A percentile compares a stretch with the other conserved stretches of the same genome.
These are phyloP conservation scores for Bombus fervidus DNA, from an alignment of 1,140 invertebrate species.

Conservation along the genomic window DNA sequence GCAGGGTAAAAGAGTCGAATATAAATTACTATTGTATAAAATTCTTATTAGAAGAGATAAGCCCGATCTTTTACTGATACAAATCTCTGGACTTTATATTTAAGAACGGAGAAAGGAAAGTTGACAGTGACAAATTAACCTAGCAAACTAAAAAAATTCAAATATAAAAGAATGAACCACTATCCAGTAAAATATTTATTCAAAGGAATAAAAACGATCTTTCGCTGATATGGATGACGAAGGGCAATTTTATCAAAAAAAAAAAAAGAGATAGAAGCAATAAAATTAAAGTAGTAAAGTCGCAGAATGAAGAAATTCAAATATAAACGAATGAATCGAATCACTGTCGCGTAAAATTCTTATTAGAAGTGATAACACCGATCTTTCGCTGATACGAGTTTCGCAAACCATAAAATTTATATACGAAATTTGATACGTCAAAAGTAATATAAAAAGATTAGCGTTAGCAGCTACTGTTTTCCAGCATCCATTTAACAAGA, in stretches of 20 bases:
- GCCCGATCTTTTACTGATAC: background rate
- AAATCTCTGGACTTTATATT: too few species aligned
- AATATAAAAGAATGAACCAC: background rate
- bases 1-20: too few species aligned
- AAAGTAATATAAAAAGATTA: constrained; percentile 8
- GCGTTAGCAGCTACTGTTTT: background rate
- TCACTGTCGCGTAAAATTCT: background rate
- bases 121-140: background rate
- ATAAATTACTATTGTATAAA: background rate
- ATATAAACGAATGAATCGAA: background rate
- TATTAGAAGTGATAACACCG: background rate
- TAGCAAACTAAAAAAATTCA: background rate
- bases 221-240: background rate
- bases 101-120: too few species aligned
- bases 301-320: background rate
- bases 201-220: background rate
- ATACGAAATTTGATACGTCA: too few species aligned
- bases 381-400: background rate
- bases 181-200: background rate
- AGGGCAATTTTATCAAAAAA: background rate
- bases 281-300: background rate
- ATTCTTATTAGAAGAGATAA: background rate
- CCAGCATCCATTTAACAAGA: background rate
- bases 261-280: background rate
- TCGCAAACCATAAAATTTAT: background rate